Base-by-base conservation (phyloP, 92 coral and sea anemone species). In the Epizoanthus rinbou region DNA sequence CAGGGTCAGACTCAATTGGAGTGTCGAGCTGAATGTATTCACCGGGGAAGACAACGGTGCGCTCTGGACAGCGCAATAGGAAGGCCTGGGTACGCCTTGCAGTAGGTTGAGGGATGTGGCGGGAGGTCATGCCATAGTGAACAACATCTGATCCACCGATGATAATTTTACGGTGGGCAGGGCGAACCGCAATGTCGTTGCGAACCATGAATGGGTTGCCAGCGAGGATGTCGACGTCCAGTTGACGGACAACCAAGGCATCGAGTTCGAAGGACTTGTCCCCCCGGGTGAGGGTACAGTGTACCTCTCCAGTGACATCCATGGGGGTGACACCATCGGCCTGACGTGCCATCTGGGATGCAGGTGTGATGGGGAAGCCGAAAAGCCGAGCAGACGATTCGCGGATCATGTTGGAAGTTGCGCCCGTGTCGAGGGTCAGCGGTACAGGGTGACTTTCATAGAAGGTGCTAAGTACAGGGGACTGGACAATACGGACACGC, bases 271-370 rank as follows among this genome's bases (percentile, higher is more conserved):
- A 81, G 0, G 83, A 58, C 73, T 39, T 18, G 50, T 37, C 43
- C n/a, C 64, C 84, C 4, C 74, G 86, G 66, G 74, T 19, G 18
- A 88, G 80, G 54, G 86, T 28, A 62, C 79, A 64, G 83, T 80
- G 84, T 17, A 79, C 85, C 33, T 76, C 82, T 23, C 88, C 86
- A 63, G 72, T 82, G 28, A 84, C 88, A 39, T 78, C 91, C 85
- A 84, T 84, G 19, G 91, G 91, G 69, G 88, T 88, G 5, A 88
- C 82, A 11, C 89, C 89, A 69, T 80, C 83, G 62, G 93, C 90
- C 59, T 83, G 93, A 3, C 80, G 80, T 6, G 88, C 90, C 93
- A 83, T 86, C 78, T 89, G 75, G 33, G 87, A 89, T n/a, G n/a
- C n/a, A n/a, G n/a, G n/a, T n/a, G 82, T 71, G 17, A 86, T 39